A percentile compares a stretch with the other conserved stretches of the same genome.
These are phyloP conservation scores for Lepidurus arcticus DNA, from an alignment of 1,140 invertebrate species.

Conservation along the genomic window DNA sequence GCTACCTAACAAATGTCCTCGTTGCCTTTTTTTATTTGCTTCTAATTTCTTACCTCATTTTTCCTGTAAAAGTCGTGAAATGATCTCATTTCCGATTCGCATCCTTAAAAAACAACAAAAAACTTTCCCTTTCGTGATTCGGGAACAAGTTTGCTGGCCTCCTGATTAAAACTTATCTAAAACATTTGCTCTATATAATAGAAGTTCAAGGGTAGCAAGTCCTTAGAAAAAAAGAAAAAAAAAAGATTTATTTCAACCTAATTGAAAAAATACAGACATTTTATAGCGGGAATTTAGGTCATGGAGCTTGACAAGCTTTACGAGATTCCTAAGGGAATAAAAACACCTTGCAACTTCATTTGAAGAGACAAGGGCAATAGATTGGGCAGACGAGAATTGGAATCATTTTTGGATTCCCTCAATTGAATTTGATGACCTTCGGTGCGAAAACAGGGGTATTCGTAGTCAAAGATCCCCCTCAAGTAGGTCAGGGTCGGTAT, in stretches of 20 bases:
- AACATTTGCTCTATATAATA: background rate
- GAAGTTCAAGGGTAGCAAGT: background rate
- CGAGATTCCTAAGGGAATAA: background rate
- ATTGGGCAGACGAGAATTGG: background rate
- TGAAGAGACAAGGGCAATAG: background rate
- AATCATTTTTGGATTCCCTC: background rate
- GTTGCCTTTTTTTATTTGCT: background rate
- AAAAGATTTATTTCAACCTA: background rate
- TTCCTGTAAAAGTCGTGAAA: background rate
- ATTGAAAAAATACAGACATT: background rate
- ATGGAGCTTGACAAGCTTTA: too few species aligned
- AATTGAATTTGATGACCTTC: background rate
- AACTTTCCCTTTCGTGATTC: constrained; percentile 15
- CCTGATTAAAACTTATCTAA: background rate
- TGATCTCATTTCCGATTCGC: background rate
- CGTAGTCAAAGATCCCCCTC: background rate
- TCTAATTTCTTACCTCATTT: background rate
- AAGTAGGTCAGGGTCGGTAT: constrained; percentile 14
- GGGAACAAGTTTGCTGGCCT: constrained; percentile 13
- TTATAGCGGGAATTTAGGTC: background rate
- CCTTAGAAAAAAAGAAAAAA: background rate
- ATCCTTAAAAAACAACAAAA: background rate
- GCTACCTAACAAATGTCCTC: background rate
- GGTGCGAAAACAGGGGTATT: background rate
- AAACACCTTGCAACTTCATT: background rate